Base-by-base conservation (phyloP, 2,888 invertebrate genomes). In the Graphium colonna region DNA sequence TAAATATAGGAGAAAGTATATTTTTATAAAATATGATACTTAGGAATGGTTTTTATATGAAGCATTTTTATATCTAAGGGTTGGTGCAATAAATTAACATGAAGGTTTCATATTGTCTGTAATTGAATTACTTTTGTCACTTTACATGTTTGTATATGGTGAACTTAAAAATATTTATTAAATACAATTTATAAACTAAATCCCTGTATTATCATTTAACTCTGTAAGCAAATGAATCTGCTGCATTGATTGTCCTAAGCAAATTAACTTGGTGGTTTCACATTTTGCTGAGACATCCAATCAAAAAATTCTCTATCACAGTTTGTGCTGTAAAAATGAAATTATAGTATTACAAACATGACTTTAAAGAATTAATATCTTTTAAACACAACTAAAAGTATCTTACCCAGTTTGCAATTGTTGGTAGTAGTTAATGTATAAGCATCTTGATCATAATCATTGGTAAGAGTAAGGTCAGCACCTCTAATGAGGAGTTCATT, bases 401-500 rank as follows among this genome's bases (percentile, higher is more conserved):
- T 13, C 31, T 73, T 76, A 90, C 90, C 89, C 71, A 90, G 77
- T 83, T 89, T 90, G 69, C 90, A 86, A 64, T 90, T 87, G 70
- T 90, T 90, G 58, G 87, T 83, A 21, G 95, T 92, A 41, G 97
- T 95, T 64, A 97, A 91, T 60, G 94, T 94, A 77, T 95, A 96
- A 48, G 97, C 96, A 61, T 95, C 96, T 70, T 96, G 94, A 65
- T 95, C 94, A 75, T 95, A 93, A 69, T 94, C 93, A 89, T 98
- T 97, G 56, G 93, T 92, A 56, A 93, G 89, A 2, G 95, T 94
- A 62, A 97, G 90, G 78, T 97, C 95, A 26, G 97, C 95, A 52
- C 96, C 96, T 69, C 93, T 90, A 15, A 94, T 90, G 44, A 98
- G 90, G 50, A 98, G 90, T 75, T 97, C 95, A 70, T 96, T 95